phyloP scores from a whole-genome alignment of 2,888 invertebrate genomes.

The Himalopsyche japonica region DNA sequence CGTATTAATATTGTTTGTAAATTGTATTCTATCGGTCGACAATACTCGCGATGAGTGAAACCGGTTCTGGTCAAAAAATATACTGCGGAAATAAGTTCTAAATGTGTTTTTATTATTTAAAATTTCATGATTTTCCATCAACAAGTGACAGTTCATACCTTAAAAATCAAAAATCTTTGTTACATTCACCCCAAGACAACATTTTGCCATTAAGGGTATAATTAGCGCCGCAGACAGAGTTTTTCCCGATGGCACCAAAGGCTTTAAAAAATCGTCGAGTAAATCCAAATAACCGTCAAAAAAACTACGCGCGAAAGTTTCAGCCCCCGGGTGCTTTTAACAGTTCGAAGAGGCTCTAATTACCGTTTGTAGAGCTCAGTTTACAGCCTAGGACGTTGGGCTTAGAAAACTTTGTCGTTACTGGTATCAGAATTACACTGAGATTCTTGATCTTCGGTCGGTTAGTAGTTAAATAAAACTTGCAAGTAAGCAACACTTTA shows the following conservation, averaged over 20 bases:
- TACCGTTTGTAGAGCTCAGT: background rate
- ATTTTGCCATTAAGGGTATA: background rate
- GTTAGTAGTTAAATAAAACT: too few species aligned
- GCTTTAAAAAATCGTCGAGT: background rate
- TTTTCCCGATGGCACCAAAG: background rate
- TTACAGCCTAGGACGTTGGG: background rate
- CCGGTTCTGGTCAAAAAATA: too few species aligned
- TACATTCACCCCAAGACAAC: background rate
- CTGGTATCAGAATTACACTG: background rate
- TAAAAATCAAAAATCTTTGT: background rate
- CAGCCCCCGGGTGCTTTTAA: background rate
- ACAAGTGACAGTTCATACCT: too few species aligned
- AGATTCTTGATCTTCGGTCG: background rate
- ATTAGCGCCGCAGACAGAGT: background rate
- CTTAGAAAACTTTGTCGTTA: background rate
- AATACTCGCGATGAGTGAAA: too few species aligned
- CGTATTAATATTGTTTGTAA: too few species aligned
- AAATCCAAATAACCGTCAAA: constrained; percentile 1
- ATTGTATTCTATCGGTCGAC: too few species aligned
- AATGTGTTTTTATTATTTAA: too few species aligned
- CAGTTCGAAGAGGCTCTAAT: background rate
- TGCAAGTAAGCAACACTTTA: too few species aligned
- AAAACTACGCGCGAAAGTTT: background rate
- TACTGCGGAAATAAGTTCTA: too few species aligned
- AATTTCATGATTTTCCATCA: too few species aligned